A percentile compares a stretch with the other conserved stretches of the same genome.
These are phyloP conservation scores for Drosophila leontia DNA, from an alignment of 1,140 invertebrate species.

Conservation along the genomic window DNA sequence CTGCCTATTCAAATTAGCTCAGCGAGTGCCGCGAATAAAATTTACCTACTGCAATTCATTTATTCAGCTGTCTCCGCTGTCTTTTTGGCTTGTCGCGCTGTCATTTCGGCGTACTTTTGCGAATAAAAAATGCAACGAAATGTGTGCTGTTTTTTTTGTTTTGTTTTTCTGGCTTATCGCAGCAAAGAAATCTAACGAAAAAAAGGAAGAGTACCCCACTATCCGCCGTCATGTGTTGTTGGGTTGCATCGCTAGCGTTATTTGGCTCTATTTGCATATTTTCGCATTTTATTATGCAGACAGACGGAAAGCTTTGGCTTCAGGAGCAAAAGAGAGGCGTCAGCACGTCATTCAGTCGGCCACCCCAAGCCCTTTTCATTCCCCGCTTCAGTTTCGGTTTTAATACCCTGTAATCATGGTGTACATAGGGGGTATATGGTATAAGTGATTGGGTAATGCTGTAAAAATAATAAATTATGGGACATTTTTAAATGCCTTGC, in stretches of 20 bases:
- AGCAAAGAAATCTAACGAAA: constrained; percentile 63
- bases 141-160: constrained; percentile 39
- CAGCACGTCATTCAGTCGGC: constrained; percentile 70
- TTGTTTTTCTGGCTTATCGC: constrained; percentile 62
- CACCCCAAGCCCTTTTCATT: constrained; percentile 13
- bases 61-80: constrained; percentile 67
- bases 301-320: constrained; percentile 45
- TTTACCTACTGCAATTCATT: constrained; percentile 75
- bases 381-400: constrained; percentile 24
- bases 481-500: too few species aligned
- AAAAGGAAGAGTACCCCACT: constrained; percentile 29
- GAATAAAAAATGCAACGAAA: constrained; percentile 52
- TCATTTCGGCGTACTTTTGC: constrained; percentile 75
- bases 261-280: constrained; percentile 74
- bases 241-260: constrained; percentile 56
- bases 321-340: constrained; percentile 50
- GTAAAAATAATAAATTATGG: too few species aligned
- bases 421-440: background rate
- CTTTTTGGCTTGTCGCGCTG: constrained; percentile 56
- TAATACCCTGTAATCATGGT: background rate
- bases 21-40: constrained; percentile 54
- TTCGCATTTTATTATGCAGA: constrained; percentile 84
- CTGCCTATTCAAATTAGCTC: constrained; percentile 77
- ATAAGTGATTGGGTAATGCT: too few species aligned
- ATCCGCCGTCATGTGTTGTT: constrained; percentile 38